Evolutionary conservation across 2,113 vertebrate genomes (phyloP), one percentile per base, ranked within the genome.

Genomic region (Neotragus pygmaeus): DNA sequence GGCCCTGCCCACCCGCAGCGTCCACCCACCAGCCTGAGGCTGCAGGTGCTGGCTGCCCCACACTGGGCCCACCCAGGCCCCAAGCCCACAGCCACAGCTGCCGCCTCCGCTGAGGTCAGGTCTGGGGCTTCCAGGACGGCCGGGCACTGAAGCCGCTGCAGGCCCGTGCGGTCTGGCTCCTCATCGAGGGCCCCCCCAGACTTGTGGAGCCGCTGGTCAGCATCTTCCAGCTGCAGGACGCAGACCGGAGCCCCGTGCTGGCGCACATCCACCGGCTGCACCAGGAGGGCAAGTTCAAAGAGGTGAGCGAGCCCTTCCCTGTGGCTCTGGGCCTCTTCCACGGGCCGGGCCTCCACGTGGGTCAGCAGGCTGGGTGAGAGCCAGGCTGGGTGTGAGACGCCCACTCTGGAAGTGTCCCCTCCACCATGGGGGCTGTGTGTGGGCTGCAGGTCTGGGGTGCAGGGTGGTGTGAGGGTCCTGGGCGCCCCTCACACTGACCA

Each of bases 181-280:
- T 99, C 3, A 33, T 82, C 0, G 73, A 98, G 86, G 98, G 98
- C 93, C 94, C 98, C 47, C 12, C 88, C 33, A 96, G 96, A 82
- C 98, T 98, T 25, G 57, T 97, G 43, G 98, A 98, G 89, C 98
- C 97, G 0, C 97, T 99, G 91, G 91, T 98, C 95, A 98, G 88
- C 97, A 94, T 99, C 96, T 99, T 98, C 96, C 97, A 97, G 96
- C 98, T 99, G 88, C 96, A 97, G 64, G 90, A 97, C 8, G 92
- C 96, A 7, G 98, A 98, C 77, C 95, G 73, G 62, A 93, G 95
- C 39, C 91, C 6, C 80, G 95, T 98, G 82, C 98, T 98, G 94
- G 95, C 80, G 17, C 96, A 96, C 0, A 30, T 98, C 87, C 95
- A 28, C 95, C 95, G 82, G 88, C 97, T 99, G 75, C 93, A 98